Percentiles rank a stretch among this genome's conserved stretches.
Evolutionary conservation across 1,140 invertebrate genomes (phyloP).

Genomic region (Micrasema minimum): DNA sequence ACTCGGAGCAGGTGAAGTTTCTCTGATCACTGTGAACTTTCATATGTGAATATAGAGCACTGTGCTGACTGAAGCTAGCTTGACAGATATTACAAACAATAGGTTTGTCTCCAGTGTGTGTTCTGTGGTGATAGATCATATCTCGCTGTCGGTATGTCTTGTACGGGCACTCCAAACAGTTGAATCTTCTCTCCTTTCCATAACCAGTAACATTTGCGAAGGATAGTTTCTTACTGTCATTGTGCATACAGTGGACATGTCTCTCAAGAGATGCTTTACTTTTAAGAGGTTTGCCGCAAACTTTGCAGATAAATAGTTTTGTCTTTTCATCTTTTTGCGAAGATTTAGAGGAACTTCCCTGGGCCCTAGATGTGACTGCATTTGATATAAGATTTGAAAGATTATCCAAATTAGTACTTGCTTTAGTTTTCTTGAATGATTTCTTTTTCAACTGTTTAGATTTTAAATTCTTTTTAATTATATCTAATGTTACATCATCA

Average conservation of each 20-base stretch:
- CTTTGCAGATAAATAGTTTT: conserved; percentile 29
- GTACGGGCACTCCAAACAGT: conserved; percentile 62
- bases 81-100: conserved; percentile 65
- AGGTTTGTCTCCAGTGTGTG: conserved; percentile 68
- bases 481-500: too few relatives aligned
- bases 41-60: conserved; percentile 62
- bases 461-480: too few relatives aligned
- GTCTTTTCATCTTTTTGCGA: not conserved
- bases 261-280: conserved; percentile 32
- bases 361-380: too few relatives aligned
- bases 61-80: conserved; percentile 68
- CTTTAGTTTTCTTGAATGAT: too few relatives aligned
- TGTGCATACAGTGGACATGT: conserved; percentile 34
- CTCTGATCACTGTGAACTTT: conserved; percentile 63
- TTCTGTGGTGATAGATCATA: conserved; percentile 62
- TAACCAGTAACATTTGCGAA: conserved; percentile 52
- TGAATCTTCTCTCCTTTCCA: conserved; percentile 57
- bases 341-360: too few relatives aligned
- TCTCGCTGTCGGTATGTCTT: conserved; percentile 62
- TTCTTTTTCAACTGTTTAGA: too few relatives aligned
- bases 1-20: conserved; percentile 70
- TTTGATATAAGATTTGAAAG: too few relatives aligned
- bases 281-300: conserved; percentile 37
- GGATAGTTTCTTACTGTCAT: conserved; percentile 53
- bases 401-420: too few relatives aligned